Evolutionary conservation across 2,797 vertebrate genomes (phyloP), one percentile per base, ranked within the genome.

Genomic region (Delichon dasypus): DNA sequence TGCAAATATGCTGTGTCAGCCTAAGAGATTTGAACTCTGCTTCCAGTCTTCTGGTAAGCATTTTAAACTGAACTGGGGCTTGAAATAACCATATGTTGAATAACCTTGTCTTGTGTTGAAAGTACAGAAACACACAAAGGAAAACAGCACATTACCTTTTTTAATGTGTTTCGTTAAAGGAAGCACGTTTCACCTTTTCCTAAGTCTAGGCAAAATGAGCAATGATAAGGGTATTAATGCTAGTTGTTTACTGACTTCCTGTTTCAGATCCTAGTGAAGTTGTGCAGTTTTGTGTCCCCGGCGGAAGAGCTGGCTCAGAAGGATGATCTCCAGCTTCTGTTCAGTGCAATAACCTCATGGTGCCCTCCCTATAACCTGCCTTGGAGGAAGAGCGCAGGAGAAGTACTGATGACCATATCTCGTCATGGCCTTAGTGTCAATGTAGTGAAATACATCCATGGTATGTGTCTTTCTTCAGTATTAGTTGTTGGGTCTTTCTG

Each of bases 311-410:
- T 99, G 97, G 99, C 99, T 57, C 99, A 99, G 67, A 99, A 99
- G 91, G 99, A 99, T 50, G 99, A 99, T 97, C 99, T 99, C n/a
- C 99, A 99, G 98, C 99, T 99, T 91, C 97, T 99, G 13, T 99
- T 99, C 98, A 99, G 99, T 96, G 99, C 99, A 98, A 99, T 99
- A 98, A 99, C 99, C 45, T 99, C 99, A 71, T 99, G 99, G 99
- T 99, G 99, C 89, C 99, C 99, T 44, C 99, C 99, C 47, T 99
- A 99, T 96, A 99, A 99, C 95, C 98, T 99, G 94, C 99, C 99
- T 83, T 99, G 99, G 99, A 98, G 99, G 96, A 99, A 99, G 97
- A 99, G 99, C 38, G 99, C 99, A 1, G 99, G 99, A 40, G 99
- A 99, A 97, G 99, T 99, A 47, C 98, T 99, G 23, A 99, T 99